These are phyloP conservation scores for Eutolmus rufibarbis DNA, from an alignment of 2,888 invertebrate genomes.

Conservation along the genomic window DNA sequence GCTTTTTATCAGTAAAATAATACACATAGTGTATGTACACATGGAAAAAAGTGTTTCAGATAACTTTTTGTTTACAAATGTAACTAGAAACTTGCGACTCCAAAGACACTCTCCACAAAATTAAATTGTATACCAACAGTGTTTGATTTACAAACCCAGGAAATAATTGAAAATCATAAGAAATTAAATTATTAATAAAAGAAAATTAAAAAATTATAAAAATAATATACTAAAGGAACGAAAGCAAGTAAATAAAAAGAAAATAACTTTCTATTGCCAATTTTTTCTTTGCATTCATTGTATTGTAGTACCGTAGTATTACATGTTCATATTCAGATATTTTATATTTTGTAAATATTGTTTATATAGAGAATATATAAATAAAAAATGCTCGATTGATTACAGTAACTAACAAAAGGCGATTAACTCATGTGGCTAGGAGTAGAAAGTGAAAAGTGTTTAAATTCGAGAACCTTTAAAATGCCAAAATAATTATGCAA, in stretches of 20 bases:
- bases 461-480: neutral
- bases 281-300: conserved; percentile 50
- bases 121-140: conserved; percentile 43
- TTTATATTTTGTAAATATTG: conserved; percentile 1
- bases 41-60: neutral
- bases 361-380: neutral
- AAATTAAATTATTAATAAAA: conserved; percentile 48
- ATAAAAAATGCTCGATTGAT: neutral
- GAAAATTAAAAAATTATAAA: neutral
- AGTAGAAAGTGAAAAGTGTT: neutral
- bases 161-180: conserved; percentile 50
- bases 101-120: neutral
- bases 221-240: conserved; percentile 1
- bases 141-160: neutral
- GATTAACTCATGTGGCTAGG: neutral
- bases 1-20: neutral
- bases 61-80: neutral
- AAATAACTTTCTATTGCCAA: conserved; percentile 51
- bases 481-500: neutral
- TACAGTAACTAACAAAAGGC: neutral
- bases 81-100: neutral
- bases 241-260: conserved; percentile 31
- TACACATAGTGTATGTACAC: conserved; percentile 7
- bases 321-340: conserved; percentile 11
- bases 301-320: conserved; percentile 26